Evolutionary conservation across 2,113 vertebrate species (phyloP).

Genomic region (Chloropsis hardwickii): DNA sequence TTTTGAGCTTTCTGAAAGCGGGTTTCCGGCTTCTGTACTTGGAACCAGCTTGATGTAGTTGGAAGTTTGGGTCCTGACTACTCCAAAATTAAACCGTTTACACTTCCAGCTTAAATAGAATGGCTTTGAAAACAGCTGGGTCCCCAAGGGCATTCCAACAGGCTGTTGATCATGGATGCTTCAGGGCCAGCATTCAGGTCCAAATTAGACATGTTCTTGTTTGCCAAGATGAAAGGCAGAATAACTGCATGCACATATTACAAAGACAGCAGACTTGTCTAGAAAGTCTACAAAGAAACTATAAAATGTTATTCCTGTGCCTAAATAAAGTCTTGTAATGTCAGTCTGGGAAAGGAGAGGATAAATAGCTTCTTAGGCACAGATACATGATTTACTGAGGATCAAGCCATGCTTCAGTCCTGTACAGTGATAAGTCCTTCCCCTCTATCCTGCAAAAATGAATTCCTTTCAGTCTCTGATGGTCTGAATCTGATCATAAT

Average conservation of each 20-base stretch:
- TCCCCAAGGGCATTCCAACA: neutral
- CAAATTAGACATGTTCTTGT: neutral
- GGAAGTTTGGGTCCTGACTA: neutral
- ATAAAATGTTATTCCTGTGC: neutral
- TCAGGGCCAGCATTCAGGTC: neutral
- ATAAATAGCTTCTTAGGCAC: neutral
- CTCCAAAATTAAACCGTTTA: neutral
- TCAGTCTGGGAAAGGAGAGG: neutral
- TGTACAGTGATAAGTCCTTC: neutral
- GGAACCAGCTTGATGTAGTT: neutral
- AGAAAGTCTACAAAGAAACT: neutral
- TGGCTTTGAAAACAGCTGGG: neutral
- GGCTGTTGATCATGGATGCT: neutral
- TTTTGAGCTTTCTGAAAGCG: neutral
- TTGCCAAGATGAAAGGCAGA: neutral
- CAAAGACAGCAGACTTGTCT: neutral
- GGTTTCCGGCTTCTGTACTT: neutral
- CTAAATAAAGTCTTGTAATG: neutral
- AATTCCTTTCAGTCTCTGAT: neutral
- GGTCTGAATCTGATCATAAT: neutral
- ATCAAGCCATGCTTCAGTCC: neutral
- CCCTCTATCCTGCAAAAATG: neutral
- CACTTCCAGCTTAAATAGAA: neutral
- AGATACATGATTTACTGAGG: neutral
- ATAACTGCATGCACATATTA: neutral